Evolutionary conservation across 2,888 invertebrate species (phyloP), one percentile per base, ranked within the genome.

Genomic region (Campopleginae sp.): DNA sequence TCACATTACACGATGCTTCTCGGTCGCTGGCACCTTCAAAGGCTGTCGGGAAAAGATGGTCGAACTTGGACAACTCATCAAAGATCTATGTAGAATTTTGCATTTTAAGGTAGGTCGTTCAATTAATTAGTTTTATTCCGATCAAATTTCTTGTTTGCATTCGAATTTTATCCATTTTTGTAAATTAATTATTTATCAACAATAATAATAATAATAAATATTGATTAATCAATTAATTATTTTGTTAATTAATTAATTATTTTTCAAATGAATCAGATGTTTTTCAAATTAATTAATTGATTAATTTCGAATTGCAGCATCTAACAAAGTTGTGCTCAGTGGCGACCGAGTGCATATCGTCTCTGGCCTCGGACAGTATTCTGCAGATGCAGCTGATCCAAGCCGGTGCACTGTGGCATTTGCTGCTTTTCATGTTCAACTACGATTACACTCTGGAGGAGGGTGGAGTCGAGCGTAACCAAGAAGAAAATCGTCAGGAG

Each of bases 361-460:
- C 98, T 14, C 95, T 99, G 86, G 96, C 98, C 0, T 96, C 96
- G n/a, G 98, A 98, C 92, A 96, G 97, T 72, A 96, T 96, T 88
- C 95, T 99, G 38, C 99, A 99, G 93, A 95, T 97, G 93, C 96
- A 96, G 91, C 94, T 99, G 44, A 95, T 98, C 14, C 96, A 97
- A 86, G 96, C 97, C 1, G 99, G 99, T 10, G 98, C 97, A 0
- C 93, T 99, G 4, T 99, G 98, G 97, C 98, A 98, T 90, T 94
- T 99, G 75, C 94, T 99, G 54, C 95, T 98, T 0, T 97, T 98
- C 89, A 96, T 98, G 93, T 98, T 99, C 94, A 97, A 97, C 85
- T 99, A 99, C 94, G 99, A 99, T 94, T 99, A 97, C 94, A 99
- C 99, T 5, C 95, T 99, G 88, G 97, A 99, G 82, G 99, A 99